These are phyloP conservation scores for Jaculus jaculus DNA, from an alignment of 2,113 vertebrate species.

Conservation along the genomic window DNA sequence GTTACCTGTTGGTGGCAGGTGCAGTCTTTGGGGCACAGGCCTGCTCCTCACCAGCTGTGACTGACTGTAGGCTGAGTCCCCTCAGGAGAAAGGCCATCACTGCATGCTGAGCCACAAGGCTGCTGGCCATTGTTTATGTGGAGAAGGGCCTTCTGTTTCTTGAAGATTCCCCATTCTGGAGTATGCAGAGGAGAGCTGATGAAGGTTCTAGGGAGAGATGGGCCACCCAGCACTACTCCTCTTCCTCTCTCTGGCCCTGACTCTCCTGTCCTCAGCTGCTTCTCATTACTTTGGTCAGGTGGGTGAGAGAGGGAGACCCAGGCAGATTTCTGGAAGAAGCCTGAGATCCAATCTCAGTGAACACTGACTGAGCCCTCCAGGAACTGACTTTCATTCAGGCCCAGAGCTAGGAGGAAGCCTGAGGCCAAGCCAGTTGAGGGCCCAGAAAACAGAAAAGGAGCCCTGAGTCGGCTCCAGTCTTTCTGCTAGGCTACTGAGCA, in stretches of 20 bases:
- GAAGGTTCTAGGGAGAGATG: background rate
- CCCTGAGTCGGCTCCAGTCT: background rate
- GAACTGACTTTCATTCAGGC: background rate
- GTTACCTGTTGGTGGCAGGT: background rate
- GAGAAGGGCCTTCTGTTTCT: background rate
- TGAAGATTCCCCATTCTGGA: background rate
- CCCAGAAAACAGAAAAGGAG: background rate
- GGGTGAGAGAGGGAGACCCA: background rate
- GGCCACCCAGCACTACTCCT: rapidly evolving
- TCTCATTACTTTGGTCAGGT: background rate
- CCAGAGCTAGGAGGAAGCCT: background rate
- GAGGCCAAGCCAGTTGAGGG: background rate
- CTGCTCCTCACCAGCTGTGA: rapidly evolving
- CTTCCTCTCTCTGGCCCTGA: background rate
- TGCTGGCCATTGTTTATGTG: background rate
- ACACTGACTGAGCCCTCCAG: background rate
- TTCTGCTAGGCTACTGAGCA: background rate
- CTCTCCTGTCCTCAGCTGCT: background rate
- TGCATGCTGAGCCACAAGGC: background rate
- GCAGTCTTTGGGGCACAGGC: rapidly evolving
- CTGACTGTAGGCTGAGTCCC: background rate
- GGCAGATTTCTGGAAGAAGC: background rate
- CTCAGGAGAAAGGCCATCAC: background rate
- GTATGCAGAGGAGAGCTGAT: background rate
- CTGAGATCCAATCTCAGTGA: background rate